Conservation (phyloP, 2,888 invertebrate species). For the Microdon myrmicae region DNA sequence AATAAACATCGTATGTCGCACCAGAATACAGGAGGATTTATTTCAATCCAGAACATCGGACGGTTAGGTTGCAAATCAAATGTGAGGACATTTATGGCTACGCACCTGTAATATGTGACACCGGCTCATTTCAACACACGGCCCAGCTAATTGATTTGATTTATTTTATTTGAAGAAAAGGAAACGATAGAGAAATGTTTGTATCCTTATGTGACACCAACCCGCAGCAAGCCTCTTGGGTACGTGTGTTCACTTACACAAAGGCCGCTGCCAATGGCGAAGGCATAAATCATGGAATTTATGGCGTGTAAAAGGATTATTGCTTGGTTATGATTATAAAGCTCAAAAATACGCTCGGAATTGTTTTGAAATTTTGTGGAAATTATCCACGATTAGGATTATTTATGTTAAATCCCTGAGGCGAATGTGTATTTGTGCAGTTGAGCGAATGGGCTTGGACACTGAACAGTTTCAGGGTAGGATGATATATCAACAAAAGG, state of each 20-base stretch:
- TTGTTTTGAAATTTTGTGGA: conserved; percentile 42
- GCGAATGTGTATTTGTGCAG: conserved; percentile 12
- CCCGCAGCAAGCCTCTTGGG: too few relatives aligned
- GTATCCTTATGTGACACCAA: conserved; percentile 32
- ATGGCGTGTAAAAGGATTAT: conserved; percentile 51
- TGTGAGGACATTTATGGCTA: neutral
- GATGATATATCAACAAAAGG: conserved; percentile 24
- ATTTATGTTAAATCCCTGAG: conserved; percentile 28
- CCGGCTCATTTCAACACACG: conserved; percentile 4
- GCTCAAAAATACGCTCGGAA: conserved; percentile 43
- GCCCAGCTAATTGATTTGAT: conserved; percentile 34
- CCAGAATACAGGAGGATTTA: conserved; percentile 2
- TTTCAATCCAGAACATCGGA: conserved; percentile 11
- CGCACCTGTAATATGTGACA: conserved; percentile 3
- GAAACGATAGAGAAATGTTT: conserved; percentile 11
- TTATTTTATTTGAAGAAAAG: conserved; percentile 24
- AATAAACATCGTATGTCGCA: too few relatives aligned
- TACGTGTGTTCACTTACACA: too few relatives aligned
- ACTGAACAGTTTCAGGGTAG: conserved; percentile 18
- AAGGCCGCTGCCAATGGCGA: conserved; percentile 12
- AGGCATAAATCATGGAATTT: conserved; percentile 40
- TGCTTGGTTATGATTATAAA: conserved; percentile 46
- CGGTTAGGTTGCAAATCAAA: conserved; percentile 5
- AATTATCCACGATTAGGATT: conserved; percentile 48
- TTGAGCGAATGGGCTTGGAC: neutral